These are phyloP conservation scores for Atrichornis clamosus DNA, from an alignment of 2,113 vertebrate species.

Conservation along the genomic window DNA sequence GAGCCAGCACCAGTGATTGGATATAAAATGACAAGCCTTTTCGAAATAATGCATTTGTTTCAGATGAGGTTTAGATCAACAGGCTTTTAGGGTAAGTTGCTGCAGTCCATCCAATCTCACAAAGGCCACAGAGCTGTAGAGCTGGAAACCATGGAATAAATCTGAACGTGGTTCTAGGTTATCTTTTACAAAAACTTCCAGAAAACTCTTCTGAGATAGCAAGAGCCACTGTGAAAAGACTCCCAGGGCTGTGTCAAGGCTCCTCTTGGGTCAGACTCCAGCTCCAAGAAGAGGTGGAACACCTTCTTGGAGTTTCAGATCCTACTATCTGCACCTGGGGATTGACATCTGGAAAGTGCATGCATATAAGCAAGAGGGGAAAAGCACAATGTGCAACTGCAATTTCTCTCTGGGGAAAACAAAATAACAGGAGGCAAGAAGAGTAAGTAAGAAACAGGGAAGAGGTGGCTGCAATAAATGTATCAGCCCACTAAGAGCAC, in stretches of 20 bases:
- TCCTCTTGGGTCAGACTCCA: neutral
- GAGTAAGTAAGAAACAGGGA: neutral
- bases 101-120: neutral
- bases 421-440: neutral
- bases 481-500: neutral
- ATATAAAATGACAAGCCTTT: slow-evolving; percentile 39
- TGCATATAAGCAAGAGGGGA: neutral
- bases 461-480: neutral
- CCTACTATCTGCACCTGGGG: neutral
- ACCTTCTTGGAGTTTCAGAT: neutral
- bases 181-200: neutral
- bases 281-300: neutral
- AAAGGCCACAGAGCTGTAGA: neutral
- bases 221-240: neutral
- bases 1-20: neutral
- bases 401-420: neutral
- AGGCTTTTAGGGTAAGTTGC: neutral
- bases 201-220: neutral
- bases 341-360: neutral
- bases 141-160: neutral
- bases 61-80: neutral
- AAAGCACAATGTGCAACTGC: neutral
- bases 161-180: neutral
- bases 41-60: neutral
- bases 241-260: neutral